Base-by-base conservation (phyloP, 2,888 invertebrate species). In the Cerceris rybyensis region DNA sequence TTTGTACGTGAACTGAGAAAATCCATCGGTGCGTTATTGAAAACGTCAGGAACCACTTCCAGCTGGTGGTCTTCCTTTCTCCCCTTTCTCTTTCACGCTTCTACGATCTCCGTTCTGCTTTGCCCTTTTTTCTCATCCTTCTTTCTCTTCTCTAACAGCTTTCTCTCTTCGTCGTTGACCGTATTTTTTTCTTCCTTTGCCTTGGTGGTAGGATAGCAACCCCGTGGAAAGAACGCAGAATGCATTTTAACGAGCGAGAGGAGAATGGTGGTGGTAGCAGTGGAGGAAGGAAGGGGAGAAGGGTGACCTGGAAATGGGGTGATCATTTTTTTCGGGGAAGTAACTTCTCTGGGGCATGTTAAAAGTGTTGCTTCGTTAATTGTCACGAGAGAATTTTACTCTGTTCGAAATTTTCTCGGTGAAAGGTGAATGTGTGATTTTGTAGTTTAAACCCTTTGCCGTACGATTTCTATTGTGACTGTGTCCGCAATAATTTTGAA, bases 1-100 rank as follows among this genome's bases (percentile, higher is more conserved):
- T 76, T 82, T 77, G 70, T 77, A 85, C 85, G 85, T 82, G 86
- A 82, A 86, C 75, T 73, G 81, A 75, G 82, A 75, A 82, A 84
- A 82, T 85, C 77, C 75, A 76, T 83, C 68, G 83, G 71, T 61
- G 46, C 70, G 76, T 85, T 85, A 85, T 85, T 82, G 85, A 81
- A 82, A 85, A 85, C 70, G 71, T 75, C 70, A 65, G 70, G 46
- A 76, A 82, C 70, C 66, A 75, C 75, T 81, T 70, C 55, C 66
- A 43, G 14, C 59, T 43, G 16, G 28, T 28, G 28, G 6, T 57
- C 39, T 4, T 14, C 16, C 13, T 8, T 46, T n/a, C 16, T 7
- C n/a, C 39, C n/a, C 50, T n/a, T 13, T 14, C 14, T 52, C 52
- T 52, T 14, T 7, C 59, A 6, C 14, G 41, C 59, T 59, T 9